A percentile compares a stretch with the other conserved stretches of the same genome.
phyloP scores from a whole-genome alignment of 2,113 vertebrate species.

The Eudyptes chrysolophus region DNA sequence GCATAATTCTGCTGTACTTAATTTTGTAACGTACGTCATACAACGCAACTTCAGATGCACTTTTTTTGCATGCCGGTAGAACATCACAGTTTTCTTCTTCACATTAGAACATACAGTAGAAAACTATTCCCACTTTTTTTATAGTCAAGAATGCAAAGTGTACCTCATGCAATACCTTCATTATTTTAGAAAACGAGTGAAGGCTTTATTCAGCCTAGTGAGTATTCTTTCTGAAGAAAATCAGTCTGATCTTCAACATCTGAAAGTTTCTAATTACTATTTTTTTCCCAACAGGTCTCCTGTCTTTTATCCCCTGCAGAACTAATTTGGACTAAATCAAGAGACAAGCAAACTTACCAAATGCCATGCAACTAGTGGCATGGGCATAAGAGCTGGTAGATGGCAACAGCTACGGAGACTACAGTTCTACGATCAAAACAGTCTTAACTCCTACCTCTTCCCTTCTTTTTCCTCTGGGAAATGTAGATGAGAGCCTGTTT shows the following conservation, averaged over 20 bases:
- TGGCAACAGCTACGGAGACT: neutral
- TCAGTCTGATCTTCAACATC: neutral
- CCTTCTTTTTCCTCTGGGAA: neutral
- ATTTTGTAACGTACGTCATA: neutral
- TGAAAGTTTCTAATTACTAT: neutral
- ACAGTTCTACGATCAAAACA: neutral
- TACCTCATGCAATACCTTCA: neutral
- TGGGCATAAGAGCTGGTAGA: neutral
- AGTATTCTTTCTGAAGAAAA: neutral
- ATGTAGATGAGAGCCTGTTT: neutral
- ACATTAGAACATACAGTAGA: neutral
- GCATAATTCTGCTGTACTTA: neutral
- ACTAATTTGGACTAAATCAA: neutral
- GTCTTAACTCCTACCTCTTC: neutral
- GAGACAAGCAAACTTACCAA: neutral
- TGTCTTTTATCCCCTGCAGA: neutral
- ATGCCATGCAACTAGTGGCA: neutral
- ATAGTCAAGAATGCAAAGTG: neutral
- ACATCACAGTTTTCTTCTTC: neutral
- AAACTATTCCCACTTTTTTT: neutral
- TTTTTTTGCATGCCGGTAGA: neutral
- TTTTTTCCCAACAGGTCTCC: neutral
- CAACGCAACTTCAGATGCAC: neutral
- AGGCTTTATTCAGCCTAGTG: neutral
- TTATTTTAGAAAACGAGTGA: neutral